Percentiles rank a stretch among this genome's conserved stretches.
These are phyloP conservation scores for Puma concolor DNA, from an alignment of 2,113 vertebrate species.

Conservation along the genomic window DNA sequence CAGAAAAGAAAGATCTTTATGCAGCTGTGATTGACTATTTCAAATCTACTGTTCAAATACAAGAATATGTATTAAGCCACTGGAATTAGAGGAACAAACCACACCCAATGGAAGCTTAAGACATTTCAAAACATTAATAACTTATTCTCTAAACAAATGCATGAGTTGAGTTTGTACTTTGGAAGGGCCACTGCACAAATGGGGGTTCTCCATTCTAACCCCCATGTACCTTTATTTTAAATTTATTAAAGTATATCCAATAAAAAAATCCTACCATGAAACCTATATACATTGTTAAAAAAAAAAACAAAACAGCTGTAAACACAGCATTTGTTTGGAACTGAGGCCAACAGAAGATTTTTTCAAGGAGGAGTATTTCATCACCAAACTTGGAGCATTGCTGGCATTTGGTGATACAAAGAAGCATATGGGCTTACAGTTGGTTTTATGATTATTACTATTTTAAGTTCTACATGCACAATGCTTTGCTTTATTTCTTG, in stretches of 20 bases:
- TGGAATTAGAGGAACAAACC: neutral
- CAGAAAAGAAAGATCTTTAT: neutral
- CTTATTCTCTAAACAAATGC: neutral
- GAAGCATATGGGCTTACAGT: neutral
- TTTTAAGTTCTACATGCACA: neutral
- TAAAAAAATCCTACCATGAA: neutral
- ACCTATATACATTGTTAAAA: neutral
- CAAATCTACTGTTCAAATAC: neutral
- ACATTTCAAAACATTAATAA: neutral
- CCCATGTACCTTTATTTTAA: neutral
- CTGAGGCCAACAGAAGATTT: neutral
- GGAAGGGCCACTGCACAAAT: neutral
- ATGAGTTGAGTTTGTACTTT: neutral
- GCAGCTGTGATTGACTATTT: neutral
- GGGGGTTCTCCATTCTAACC: neutral
- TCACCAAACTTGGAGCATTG: neutral
- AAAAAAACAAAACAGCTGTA: neutral
- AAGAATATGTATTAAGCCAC: neutral
- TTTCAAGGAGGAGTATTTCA: neutral
- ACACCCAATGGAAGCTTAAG: neutral
- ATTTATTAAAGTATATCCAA: neutral
- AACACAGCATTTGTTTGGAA: neutral
- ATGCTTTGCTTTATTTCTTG: neutral
- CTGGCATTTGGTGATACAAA: neutral
- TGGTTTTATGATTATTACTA: neutral